Percentiles rank a stretch among this genome's conserved stretches.
Conservation (phyloP, 2,113 vertebrate species). For the Zapornia atra region DNA sequence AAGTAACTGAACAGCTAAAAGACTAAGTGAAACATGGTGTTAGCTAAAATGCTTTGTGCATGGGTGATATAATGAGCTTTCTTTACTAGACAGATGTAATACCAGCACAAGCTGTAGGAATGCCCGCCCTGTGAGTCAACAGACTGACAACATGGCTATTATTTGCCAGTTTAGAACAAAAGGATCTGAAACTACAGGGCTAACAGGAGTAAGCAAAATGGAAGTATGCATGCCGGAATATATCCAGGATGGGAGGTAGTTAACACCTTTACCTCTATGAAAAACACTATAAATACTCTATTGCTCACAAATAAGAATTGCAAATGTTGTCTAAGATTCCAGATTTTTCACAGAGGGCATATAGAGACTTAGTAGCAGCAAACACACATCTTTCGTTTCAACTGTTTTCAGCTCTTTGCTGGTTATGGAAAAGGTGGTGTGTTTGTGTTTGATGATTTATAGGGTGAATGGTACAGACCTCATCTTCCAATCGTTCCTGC, state of each 20-base stretch:
- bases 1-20: slow-evolving; percentile 21
- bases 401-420: not conserved
- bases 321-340: not conserved
- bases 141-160: not conserved
- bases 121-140: slow-evolving; percentile 19
- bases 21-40: not conserved
- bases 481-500: not conserved
- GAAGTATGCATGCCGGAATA: not conserved
- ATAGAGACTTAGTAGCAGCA: not conserved
- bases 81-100: slow-evolving; percentile 7
- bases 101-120: not conserved
- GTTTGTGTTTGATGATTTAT: not conserved
- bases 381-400: not conserved
- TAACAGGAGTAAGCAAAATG: not conserved
- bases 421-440: not conserved
- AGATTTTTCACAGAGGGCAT: not conserved
- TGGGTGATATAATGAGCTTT: not conserved
- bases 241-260: not conserved
- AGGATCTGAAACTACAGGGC: not conserved
- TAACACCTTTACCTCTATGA: not conserved
- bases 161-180: not conserved
- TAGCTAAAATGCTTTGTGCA: not conserved
- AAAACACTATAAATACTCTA: not conserved
- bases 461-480: not conserved
- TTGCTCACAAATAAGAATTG: not conserved